Evolutionary conservation across 2,113 vertebrate species (phyloP), one percentile per base, ranked within the genome.

Genomic region (Ceyx melanurus): DNA sequence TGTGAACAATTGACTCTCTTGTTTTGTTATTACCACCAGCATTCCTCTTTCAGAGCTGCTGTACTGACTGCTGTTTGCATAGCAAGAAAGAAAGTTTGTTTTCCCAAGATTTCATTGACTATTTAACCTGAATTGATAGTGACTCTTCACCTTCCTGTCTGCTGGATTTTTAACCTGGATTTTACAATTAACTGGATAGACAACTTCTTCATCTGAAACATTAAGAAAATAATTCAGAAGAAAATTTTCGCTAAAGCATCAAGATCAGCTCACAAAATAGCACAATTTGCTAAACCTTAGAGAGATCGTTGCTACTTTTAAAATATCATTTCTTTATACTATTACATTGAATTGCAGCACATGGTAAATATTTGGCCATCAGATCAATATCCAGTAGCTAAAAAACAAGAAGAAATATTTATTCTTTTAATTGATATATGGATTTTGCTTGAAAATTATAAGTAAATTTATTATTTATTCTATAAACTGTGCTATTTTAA

Each of bases 41-140:
- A 81, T 95, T 97, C 82, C 48, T 62, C 71, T 94, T 96, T 95
- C 94, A 93, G 92, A 86, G 87, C 86, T 93, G 89, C 92, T 96
- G 89, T 94, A 94, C 90, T 93, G 65, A 62, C 86, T 92, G 84
- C 40, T 97, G 92, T 98, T 98, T 97, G 97, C 74, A 22, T 56
- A 95, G 79, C 73, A 92, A 83, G 94, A 97, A 90, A 81, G 86
- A 97, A 97, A 95, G 92, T 97, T 97, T 97, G 94, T 97, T 98
- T 98, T 97, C 97, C 89, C 92, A 94, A 96, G 93, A 93, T 95
- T 97, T 96, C 95, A 81, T 94, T 93, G 91, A 90, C 93, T 97
- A 71, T 96, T 97, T 95, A 92, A 82, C 91, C 57, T 95, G 78
- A 78, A 74, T 80, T 83, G 88, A 96, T 78, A 95, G 78, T 95